phyloP scores from a whole-genome alignment of 1,140 invertebrate species.

The Phenacoccus solenopsis region DNA sequence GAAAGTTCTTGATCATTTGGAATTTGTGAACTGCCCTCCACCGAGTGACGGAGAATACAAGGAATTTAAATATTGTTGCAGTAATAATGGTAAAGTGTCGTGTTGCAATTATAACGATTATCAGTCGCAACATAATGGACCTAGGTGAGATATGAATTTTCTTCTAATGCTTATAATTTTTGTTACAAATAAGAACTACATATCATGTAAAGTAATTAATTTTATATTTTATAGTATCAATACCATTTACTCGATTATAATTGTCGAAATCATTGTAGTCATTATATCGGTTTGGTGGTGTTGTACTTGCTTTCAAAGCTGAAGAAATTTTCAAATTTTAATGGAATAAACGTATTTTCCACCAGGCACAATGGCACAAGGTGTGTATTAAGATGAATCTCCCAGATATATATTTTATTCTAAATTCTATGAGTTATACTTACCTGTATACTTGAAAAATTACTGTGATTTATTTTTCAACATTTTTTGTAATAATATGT shows the following conservation, averaged over 20 bases:
- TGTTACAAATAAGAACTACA: not conserved
- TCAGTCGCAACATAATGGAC: not conserved
- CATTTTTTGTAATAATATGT: no score
- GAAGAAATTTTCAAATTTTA: no score
- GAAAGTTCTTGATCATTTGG: not conserved
- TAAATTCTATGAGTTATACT: no score
- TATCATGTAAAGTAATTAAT: not conserved
- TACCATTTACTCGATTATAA: not conserved
- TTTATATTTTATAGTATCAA: not conserved
- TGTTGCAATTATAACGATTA: not conserved
- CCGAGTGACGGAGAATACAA: not conserved
- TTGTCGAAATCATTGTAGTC: not conserved
- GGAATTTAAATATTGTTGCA: not conserved
- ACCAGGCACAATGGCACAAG: no score
- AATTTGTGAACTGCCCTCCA: not conserved
- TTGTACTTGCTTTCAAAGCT: not conserved
- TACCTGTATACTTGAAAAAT: no score
- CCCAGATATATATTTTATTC: no score
- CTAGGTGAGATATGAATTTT: not conserved
- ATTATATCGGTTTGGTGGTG: not conserved
- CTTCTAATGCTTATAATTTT: not conserved
- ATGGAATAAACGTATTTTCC: no score
- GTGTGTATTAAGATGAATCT: no score
- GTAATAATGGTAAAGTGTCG: not conserved
- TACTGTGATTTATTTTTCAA: no score